These are phyloP conservation scores for Drosophila longiperda DNA, from an alignment of 2,888 invertebrate species.

Conservation along the genomic window DNA sequence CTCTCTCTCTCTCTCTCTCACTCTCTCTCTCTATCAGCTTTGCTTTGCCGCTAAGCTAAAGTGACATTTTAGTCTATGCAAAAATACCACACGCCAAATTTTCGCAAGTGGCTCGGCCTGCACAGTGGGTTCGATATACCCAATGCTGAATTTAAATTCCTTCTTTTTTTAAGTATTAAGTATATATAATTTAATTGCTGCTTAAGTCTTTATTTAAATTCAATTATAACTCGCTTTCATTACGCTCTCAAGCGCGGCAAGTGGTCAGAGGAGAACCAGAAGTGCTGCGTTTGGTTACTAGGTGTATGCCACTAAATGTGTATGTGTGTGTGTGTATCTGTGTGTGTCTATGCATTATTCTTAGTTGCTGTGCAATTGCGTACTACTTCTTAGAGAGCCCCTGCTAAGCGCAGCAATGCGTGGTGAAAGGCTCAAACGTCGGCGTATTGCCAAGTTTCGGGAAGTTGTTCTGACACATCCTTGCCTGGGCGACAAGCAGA, in stretches of 20 bases:
- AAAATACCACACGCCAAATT: constrained; percentile 34
- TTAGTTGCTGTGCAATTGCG: background rate
- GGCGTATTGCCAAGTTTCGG: constrained; percentile 43
- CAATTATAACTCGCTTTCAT: background rate
- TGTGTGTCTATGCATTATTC: background rate
- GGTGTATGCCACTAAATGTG: background rate
- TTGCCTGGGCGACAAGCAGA: constrained; percentile 47
- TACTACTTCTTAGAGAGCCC: constrained; percentile 2
- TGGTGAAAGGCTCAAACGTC: constrained; percentile 48
- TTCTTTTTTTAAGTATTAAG: background rate
- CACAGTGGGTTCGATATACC: constrained; percentile 4
- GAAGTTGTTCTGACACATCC: constrained; percentile 63
- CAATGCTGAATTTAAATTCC: background rate
- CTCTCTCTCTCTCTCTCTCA: constrained; percentile 4
- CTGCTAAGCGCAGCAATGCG: constrained; percentile 30
- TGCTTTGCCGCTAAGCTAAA: constrained; percentile 3
- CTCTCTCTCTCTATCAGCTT: background rate
- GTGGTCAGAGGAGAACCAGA: background rate
- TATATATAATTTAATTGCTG: background rate
- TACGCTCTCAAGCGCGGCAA: background rate
- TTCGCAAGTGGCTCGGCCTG: constrained; percentile 17
- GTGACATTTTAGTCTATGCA: constrained; percentile 25
- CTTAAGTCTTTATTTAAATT: background rate
- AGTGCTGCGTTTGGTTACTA: background rate
- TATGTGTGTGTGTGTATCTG: background rate